Conservation (phyloP, 2,113 vertebrate genomes). For the human (Homo sapiens) region DNA sequence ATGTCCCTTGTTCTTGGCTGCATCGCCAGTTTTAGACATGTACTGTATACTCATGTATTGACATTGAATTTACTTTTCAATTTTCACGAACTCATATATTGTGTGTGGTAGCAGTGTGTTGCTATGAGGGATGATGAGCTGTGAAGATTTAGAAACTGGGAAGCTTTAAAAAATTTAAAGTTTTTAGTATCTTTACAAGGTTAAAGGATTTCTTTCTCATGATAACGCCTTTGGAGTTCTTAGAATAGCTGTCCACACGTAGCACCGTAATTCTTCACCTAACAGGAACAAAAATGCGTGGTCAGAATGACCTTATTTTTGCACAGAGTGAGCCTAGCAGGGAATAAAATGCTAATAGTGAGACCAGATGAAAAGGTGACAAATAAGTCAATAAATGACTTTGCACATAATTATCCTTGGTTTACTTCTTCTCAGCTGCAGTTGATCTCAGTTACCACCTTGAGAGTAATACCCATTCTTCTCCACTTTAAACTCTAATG, state of each 20-base stretch:
- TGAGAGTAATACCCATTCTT: neutral
- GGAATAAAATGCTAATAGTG: neutral
- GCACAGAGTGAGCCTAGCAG: neutral
- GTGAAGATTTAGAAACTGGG: neutral
- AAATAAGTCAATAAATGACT: neutral
- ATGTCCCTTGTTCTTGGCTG: no score
- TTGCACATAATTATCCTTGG: neutral
- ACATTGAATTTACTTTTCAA: neutral
- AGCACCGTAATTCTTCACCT: no score
- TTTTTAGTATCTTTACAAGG: neutral
- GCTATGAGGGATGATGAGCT: neutral
- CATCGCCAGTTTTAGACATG: neutral
- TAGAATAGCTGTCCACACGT: fast-evolving
- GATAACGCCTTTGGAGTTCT: neutral
- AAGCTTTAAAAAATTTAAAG: neutral
- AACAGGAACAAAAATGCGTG: neutral
- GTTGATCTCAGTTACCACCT: neutral
- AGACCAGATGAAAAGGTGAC: neutral
- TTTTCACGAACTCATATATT: neutral
- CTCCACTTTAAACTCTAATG: neutral
- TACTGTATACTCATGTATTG: neutral
- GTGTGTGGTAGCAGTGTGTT: neutral
- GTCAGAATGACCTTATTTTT: neutral
- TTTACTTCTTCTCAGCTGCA: neutral
- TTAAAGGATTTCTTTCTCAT: neutral